These are phyloP conservation scores for Isotomurus palustris DNA, from an alignment of 2,888 invertebrate genomes.

Conservation along the genomic window DNA sequence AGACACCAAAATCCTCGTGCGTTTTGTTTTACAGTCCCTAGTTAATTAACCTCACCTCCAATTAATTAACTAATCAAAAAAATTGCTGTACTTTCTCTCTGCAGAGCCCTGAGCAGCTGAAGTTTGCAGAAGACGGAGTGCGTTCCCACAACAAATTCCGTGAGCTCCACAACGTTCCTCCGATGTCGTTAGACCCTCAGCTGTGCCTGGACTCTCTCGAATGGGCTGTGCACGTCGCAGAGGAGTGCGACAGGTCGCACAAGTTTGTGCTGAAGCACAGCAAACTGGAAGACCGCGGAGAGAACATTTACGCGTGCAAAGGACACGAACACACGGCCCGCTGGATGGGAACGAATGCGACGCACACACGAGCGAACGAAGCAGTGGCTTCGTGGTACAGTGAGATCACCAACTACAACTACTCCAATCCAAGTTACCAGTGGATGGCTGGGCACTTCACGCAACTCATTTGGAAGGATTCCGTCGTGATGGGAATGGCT, in stretches of 20 bases:
- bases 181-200: slow-evolving; percentile 17
- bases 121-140: slow-evolving; percentile 34
- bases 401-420: slow-evolving; percentile 5
- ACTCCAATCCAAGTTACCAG: not conserved
- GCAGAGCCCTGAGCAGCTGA: not conserved
- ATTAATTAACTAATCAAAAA: too few relatives aligned
- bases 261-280: not conserved
- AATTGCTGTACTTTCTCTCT: not conserved
- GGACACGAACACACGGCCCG: too few relatives aligned
- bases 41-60: too few relatives aligned
- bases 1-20: too few relatives aligned
- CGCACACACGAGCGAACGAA: slow-evolving; percentile 52
- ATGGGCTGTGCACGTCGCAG: not conserved
- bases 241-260: not conserved
- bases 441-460: slow-evolving; percentile 8
- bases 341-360: not conserved
- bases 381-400: not conserved
- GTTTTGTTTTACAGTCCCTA: too few relatives aligned
- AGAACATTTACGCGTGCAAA: slow-evolving; percentile 10
- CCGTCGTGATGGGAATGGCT: slow-evolving; percentile 58
- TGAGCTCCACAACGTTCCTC: slow-evolving; percentile 25
- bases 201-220: not conserved
- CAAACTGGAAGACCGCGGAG: not conserved
- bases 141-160: slow-evolving; percentile 37
- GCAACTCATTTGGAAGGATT: slow-evolving; percentile 5